These are phyloP conservation scores for Acrocephalus arundinaceus DNA, from an alignment of 2,113 vertebrate genomes.

Conservation along the genomic window DNA sequence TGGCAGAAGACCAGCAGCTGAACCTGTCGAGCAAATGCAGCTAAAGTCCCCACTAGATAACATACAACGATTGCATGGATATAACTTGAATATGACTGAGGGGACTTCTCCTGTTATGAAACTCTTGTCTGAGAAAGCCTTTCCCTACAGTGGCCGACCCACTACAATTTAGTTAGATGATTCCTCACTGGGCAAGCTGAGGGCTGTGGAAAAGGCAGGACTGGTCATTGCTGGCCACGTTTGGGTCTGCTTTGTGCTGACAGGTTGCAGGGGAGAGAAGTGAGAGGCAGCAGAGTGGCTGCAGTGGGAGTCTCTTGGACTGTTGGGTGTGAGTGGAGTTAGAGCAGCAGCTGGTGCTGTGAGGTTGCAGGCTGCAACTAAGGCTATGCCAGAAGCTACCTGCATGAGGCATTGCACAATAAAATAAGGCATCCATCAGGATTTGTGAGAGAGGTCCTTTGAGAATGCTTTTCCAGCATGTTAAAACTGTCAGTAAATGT, in stretches of 20 bases:
- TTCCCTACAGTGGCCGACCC: accelerated
- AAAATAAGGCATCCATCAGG: background rate
- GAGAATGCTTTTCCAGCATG: background rate
- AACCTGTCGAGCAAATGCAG: background rate
- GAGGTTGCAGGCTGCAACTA: background rate
- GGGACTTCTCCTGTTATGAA: background rate
- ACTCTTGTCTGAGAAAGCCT: background rate
- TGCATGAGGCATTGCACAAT: accelerated
- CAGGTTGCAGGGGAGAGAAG: background rate
- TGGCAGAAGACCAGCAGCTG: background rate
- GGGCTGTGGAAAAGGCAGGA: background rate
- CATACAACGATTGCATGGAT: background rate
- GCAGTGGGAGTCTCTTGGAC: background rate
- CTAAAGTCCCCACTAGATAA: background rate
- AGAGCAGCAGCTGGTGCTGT: background rate
- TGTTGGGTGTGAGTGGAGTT: background rate
- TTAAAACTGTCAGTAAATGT: background rate
- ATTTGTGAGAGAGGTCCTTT: background rate
- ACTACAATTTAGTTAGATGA: background rate
- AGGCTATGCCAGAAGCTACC: background rate
- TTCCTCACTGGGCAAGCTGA: background rate
- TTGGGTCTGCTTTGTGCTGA: accelerated
- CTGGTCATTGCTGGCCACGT: background rate
- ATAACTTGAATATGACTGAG: background rate
- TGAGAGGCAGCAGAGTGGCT: background rate